Evolutionary conservation across 2,797 vertebrate species (phyloP), one percentile per base, ranked within the genome.

Genomic region (Crypturellus tataupa): DNA sequence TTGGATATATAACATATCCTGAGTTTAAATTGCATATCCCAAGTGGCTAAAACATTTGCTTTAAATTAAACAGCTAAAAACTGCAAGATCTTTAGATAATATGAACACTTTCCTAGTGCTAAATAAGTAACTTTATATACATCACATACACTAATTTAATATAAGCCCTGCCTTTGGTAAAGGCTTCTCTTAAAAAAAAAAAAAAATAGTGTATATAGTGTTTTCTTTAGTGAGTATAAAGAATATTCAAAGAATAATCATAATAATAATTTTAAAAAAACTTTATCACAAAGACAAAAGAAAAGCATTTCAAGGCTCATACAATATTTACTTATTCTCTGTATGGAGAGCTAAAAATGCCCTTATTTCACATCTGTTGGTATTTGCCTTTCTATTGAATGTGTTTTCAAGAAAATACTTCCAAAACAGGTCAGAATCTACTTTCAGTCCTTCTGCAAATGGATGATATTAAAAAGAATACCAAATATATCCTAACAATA

Each of bases 391-490:
- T 69, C 12, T 60, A 9, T 18, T 40, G 5, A 35, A n/a, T 11
- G 11, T 59, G 8, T 83, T 78, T 82, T 23, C 35, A 80, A 65
- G 33, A 55, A 69, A 87, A 59, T 40, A 12, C 5, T 80, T 92
- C 40, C 40, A 80, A 53, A 44, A 63, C 11, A 90, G 27, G 67
- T 96, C 63, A 93, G 40, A 64, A 93, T 82, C 81, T 70, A 7
- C 24, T 78, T 76, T 56, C 13, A 85, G 55, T 49, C 64, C 18
- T 88, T 92, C 75, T 85, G 21, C 25, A 96, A 91, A 93, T 82
- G 63, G 67, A 80, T 87, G 68, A 79, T 64, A 81, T 77, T 94
- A 67, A 90, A 91, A 90, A 94, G 3, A 94, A 83, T 58, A 84
- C 44, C 42, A 93, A 94, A 80, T 58, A 72, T 85, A 89, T 46